Evolutionary conservation across 2,888 invertebrate species (phyloP).

Genomic region (Leptinotarsa haldemani): DNA sequence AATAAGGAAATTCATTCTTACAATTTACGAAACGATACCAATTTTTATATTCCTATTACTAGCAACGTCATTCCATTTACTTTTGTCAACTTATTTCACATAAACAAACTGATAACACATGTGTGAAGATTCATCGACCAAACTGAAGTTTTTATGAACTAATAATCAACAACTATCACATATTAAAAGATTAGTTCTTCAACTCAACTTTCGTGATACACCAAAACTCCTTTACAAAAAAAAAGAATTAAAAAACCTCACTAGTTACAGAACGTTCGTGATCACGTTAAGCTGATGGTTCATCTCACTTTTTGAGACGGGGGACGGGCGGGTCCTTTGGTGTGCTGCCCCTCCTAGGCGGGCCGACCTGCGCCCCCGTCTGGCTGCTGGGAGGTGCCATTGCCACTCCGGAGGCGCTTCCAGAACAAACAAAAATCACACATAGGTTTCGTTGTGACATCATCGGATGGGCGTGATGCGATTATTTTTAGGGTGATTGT

Average conservation of each 20-base stretch:
- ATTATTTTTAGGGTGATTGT: conserved; percentile 29
- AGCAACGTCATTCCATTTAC: too few relatives aligned
- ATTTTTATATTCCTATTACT: too few relatives aligned
- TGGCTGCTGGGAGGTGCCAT: conserved; percentile 73
- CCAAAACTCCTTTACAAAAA: conserved; percentile 14
- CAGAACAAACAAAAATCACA: conserved; percentile 66
- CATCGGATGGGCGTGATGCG: conserved; percentile 5
- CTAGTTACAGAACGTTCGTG: conserved; percentile 36
- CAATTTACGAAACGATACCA: too few relatives aligned
- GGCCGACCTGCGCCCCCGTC: conserved; percentile 66
- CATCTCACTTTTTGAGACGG: conserved; percentile 62
- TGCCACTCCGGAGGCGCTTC: conserved; percentile 67
- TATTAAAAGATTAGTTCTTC: background rate
- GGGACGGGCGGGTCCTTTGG: conserved; percentile 64
- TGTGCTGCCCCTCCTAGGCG: conserved; percentile 72
- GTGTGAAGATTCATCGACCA: too few relatives aligned
- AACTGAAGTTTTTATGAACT: too few relatives aligned
- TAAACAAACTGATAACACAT: too few relatives aligned
- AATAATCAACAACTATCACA: too few relatives aligned
- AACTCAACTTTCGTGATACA: background rate
- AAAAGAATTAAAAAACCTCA: conserved; percentile 33
- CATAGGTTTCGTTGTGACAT: conserved; percentile 58
- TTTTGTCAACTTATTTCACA: too few relatives aligned
- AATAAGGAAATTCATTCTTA: too few relatives aligned
- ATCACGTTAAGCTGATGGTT: conserved; percentile 11